Evolutionary conservation across 2,888 invertebrate species (phyloP).

Genomic region (Orchesellides sinensis): DNA sequence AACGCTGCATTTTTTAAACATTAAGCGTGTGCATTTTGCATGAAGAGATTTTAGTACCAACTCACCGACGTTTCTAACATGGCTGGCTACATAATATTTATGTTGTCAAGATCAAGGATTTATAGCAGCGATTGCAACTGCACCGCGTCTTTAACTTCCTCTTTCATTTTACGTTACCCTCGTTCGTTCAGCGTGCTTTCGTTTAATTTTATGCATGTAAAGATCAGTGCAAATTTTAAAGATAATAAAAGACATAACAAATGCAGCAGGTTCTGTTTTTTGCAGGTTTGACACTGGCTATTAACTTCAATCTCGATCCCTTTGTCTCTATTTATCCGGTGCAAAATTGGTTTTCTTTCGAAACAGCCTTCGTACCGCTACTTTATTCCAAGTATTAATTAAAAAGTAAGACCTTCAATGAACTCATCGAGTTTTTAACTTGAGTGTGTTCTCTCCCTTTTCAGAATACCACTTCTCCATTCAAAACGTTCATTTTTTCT

Average conservation of each 20-base stretch:
- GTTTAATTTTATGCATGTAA: constrained; percentile 1
- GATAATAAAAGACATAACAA: background rate
- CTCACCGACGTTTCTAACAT: no score
- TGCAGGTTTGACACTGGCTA: background rate
- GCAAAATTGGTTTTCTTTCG: constrained; percentile 38
- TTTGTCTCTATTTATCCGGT: constrained; percentile 16
- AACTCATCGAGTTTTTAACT: constrained; percentile 20
- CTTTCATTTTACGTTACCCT: background rate
- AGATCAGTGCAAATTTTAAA: background rate
- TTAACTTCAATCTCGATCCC: background rate
- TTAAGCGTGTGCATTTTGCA: background rate
- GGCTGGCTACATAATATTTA: constrained; percentile 1
- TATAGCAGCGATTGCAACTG: constrained; percentile 18
- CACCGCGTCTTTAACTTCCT: background rate
- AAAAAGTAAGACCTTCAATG: constrained; percentile 50
- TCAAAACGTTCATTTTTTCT: background rate
- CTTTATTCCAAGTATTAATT: constrained; percentile 51
- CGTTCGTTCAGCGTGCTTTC: background rate
- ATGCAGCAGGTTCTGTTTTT: background rate
- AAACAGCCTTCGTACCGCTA: constrained; percentile 38
- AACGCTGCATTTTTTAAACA: background rate
- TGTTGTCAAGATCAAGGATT: constrained; percentile 40
- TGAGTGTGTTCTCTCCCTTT: no score
- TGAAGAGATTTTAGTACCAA: background rate
- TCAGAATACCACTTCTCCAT: background rate